Evolutionary conservation across 2,888 invertebrate genomes (phyloP).

Genomic region (Sepiola atlantica): DNA sequence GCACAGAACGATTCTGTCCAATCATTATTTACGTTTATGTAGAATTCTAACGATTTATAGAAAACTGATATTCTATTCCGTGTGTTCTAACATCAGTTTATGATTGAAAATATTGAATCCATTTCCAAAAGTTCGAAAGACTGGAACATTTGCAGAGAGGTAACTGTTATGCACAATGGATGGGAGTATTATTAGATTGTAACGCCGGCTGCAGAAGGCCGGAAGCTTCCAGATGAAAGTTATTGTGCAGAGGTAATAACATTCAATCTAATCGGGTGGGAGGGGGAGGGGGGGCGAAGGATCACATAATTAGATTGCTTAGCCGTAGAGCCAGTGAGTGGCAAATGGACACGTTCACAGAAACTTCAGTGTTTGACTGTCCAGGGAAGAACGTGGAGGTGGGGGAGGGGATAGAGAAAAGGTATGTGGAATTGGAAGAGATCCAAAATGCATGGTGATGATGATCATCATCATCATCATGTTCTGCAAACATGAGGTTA

Average conservation of each 20-base stretch:
- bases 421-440: background rate
- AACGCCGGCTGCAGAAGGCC: background rate
- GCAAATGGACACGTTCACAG: background rate
- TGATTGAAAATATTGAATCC: too few relatives aligned
- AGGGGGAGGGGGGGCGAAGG: too few relatives aligned
- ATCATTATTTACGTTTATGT: background rate
- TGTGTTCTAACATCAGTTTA: too few relatives aligned
- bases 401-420: background rate
- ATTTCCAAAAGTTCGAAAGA: too few relatives aligned
- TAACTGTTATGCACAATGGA: background rate
- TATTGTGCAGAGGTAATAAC: background rate
- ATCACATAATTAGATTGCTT: background rate
- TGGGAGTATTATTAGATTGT: background rate
- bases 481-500: background rate
- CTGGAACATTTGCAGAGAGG: background rate
- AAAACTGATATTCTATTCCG: too few relatives aligned
- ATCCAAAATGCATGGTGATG: background rate
- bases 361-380: background rate
- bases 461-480: background rate
- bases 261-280: background rate
- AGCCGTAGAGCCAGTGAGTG: background rate
- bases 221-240: background rate
- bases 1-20: background rate
- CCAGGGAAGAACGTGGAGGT: background rate
- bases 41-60: background rate